Evolutionary conservation across 2,888 invertebrate species (phyloP).

Genomic region (Cosmia trapezina): DNA sequence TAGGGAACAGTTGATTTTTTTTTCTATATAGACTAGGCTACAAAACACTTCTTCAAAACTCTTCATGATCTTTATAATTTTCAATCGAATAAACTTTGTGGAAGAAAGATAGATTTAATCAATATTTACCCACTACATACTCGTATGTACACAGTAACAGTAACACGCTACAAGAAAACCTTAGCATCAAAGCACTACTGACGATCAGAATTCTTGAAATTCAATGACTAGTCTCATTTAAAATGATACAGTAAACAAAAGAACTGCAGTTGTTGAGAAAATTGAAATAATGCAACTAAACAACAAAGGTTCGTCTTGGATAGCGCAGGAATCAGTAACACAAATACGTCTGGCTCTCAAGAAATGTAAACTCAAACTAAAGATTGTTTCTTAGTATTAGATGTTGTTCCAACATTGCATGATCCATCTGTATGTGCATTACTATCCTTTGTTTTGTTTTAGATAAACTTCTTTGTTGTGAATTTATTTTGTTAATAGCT

Average conservation of each 20-base stretch:
- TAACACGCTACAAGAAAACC: background rate
- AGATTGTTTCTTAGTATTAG: slow-evolving; percentile 38
- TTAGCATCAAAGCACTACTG: background rate
- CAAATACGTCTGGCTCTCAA: slow-evolving; percentile 51
- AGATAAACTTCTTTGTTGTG: slow-evolving; percentile 27
- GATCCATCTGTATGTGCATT: slow-evolving; percentile 53
- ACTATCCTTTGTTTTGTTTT: slow-evolving; percentile 28
- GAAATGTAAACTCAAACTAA: slow-evolving; percentile 49
- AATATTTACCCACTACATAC: slow-evolving; percentile 5
- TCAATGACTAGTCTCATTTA: background rate
- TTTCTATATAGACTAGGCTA: background rate
- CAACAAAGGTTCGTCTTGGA: slow-evolving; percentile 20
- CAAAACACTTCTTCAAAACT: background rate
- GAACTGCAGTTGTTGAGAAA: slow-evolving; percentile 15
- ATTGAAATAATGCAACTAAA: slow-evolving; percentile 42
- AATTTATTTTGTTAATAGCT: slow-evolving; percentile 4
- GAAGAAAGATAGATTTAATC: background rate
- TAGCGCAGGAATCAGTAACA: slow-evolving; percentile 45
- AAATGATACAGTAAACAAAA: slow-evolving; percentile 30
- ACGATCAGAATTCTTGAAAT: background rate
- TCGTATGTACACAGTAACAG: no score
- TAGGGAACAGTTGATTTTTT: no score
- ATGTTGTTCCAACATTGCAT: slow-evolving; percentile 50
- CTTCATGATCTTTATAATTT: background rate
- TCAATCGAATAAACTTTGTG: background rate